These are phyloP conservation scores for Telenomus remus DNA, from an alignment of 1,140 invertebrate species.

Conservation along the genomic window DNA sequence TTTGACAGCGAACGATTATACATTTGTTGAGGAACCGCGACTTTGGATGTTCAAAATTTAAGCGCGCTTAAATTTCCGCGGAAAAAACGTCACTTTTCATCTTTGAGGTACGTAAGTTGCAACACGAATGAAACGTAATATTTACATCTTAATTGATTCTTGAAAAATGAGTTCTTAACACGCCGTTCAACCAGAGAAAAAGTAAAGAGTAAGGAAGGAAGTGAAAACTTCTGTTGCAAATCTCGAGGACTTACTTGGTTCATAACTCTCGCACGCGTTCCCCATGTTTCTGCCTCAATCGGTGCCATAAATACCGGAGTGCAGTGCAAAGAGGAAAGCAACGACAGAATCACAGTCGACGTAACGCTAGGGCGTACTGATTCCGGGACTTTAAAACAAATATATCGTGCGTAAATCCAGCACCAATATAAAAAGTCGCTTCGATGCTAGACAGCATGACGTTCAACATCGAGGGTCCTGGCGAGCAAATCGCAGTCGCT, in stretches of 20 bases:
- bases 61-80: too few species aligned
- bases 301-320: constrained; percentile 68
- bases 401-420: constrained; percentile 75
- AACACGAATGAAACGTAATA: background rate
- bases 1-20: constrained; percentile 11
- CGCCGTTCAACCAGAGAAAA: background rate
- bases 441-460: constrained; percentile 24
- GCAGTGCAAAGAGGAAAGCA: constrained; percentile 19
- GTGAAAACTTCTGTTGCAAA: constrained; percentile 66
- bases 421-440: constrained; percentile 57
- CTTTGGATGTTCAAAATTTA: background rate
- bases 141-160: background rate
- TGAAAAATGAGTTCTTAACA: background rate
- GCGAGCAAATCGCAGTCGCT: constrained; percentile 70
- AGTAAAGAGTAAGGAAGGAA: constrained; percentile 14
- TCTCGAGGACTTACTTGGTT: constrained; percentile 72
- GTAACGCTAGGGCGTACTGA: constrained; percentile 52
- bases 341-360: constrained; percentile 46
- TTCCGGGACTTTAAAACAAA: constrained; percentile 75
- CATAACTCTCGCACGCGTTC: constrained; percentile 70
- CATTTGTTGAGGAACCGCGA: constrained; percentile 15
- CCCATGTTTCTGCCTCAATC: constrained; percentile 66
- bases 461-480: constrained; percentile 31
- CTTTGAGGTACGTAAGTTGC: too few species aligned
- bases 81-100: too few species aligned